Evolutionary conservation across 2,888 invertebrate genomes (phyloP).

Genomic region (Leptopterna dolabrata): DNA sequence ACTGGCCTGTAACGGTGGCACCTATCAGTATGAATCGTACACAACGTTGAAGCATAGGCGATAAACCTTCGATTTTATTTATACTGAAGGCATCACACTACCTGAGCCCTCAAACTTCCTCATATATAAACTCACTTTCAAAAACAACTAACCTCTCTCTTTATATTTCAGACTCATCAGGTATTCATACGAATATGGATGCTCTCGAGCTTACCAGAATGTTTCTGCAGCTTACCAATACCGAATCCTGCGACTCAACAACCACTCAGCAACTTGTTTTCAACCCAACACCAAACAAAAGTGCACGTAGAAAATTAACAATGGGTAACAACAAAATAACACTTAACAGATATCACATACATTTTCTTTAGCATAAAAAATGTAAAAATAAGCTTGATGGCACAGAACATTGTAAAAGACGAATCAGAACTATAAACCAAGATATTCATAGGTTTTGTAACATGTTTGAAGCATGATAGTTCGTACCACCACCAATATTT

Average conservation of each 20-base stretch:
- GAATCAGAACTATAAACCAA: neutral
- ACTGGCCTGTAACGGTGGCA: no score
- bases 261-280: neutral
- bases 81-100: no score
- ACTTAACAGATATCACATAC: constrained; percentile 33
- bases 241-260: neutral
- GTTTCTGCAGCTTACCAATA: no score
- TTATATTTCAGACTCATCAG: no score
- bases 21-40: no score
- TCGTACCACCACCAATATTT: neutral
- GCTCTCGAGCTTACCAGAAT: no score
- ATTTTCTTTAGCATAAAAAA: constrained; percentile 10
- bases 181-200: no score
- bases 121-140: no score
- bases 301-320: neutral
- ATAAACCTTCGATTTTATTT: no score
- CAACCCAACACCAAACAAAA: neutral
- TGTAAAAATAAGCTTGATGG: constrained; percentile 2
- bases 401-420: neutral
- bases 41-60: no score
- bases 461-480: neutral
- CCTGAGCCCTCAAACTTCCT: no score
- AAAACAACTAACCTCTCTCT: no score
- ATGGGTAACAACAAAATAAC: constrained; percentile 14
- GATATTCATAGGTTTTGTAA: neutral